Evolutionary conservation across 2,888 invertebrate genomes (phyloP), one percentile per base, ranked within the genome.

Genomic region (Acanthosepion pharaonis): DNA sequence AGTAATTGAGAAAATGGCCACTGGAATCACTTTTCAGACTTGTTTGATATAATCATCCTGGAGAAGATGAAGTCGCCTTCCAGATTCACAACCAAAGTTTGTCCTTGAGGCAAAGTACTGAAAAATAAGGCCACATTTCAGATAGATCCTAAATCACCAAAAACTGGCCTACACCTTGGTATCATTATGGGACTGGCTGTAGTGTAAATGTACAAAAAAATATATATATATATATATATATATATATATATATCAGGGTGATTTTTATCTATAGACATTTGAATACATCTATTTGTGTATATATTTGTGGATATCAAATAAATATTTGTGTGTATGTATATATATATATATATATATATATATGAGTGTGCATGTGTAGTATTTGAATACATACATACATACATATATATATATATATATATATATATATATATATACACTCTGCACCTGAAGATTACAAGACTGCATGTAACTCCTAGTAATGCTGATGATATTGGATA

Each of bases 1-100:
- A 78, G 78, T 78, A 78, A 78, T 78, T 78, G 78, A n/a, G 78
- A 78, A 78, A 78, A 78, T 78, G 78, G 78, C 78, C 78, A 78
- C n/a, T 78, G 78, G 78, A 78, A 78, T 78, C 78, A 78, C 78
- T 78, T 78, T n/a, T 78, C 78, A 78, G 78, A 78, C 78, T 78
- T 78, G n/a, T 78, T 78, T 78, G n/a, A 78, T 78, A n/a, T 33
- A 78, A 78, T 78, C 78, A 78, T n/a, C n/a, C 15, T n/a, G 15
- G n/a, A 78, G n/a, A 78, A 78, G 78, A 78, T 78, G 78, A 78
- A 78, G 78, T 78, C 18, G 78, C 78, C 78, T n/a, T 78, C 9
- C 9, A 78, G n/a, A 78, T 78, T 33, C n/a, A 9, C 78, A 9
- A 78, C n/a, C n/a, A n/a, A 78, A 78, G n/a, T 78, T 78, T 78